These are phyloP conservation scores for Aromia moschata DNA, from an alignment of 2,888 invertebrate species.

Conservation along the genomic window DNA sequence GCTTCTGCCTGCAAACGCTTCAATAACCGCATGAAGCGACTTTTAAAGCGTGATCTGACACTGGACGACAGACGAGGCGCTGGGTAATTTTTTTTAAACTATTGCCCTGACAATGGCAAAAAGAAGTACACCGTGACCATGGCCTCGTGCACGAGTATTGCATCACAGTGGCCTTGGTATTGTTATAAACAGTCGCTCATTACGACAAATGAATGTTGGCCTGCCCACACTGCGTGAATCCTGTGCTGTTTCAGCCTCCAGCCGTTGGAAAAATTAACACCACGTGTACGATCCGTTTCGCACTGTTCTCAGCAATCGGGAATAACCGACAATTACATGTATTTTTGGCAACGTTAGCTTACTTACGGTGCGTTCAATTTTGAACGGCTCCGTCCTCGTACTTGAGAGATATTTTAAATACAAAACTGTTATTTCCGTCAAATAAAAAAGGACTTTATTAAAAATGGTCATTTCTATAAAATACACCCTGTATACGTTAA, in stretches of 20 bases:
- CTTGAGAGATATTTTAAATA: too few species aligned
- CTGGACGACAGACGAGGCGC: background rate
- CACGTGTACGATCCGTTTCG: constrained; percentile 4
- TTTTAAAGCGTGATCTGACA: too few species aligned
- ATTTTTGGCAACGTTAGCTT: too few species aligned
- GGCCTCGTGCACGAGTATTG: constrained; percentile 47
- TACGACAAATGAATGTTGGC: constrained; percentile 38
- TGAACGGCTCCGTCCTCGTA: too few species aligned
- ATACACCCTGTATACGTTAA: too few species aligned
- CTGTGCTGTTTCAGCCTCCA: constrained; percentile 24
- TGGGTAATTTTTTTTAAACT: constrained; percentile 11
- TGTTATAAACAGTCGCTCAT: constrained; percentile 41
- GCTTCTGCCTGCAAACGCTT: too few species aligned
- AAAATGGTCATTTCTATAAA: too few species aligned
- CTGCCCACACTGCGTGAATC: constrained; percentile 40
- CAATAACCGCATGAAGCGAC: too few species aligned
- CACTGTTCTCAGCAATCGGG: background rate
- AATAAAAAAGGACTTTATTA: too few species aligned
- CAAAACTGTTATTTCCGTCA: too few species aligned
- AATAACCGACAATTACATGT: too few species aligned
- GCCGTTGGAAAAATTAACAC: constrained; percentile 8
- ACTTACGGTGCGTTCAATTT: too few species aligned
- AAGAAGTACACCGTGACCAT: constrained; percentile 41
- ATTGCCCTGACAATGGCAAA: constrained; percentile 37
- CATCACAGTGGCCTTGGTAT: constrained; percentile 50